Base-by-base conservation (phyloP, 2,888 invertebrate species). In the Drosophila buzzatii region DNA sequence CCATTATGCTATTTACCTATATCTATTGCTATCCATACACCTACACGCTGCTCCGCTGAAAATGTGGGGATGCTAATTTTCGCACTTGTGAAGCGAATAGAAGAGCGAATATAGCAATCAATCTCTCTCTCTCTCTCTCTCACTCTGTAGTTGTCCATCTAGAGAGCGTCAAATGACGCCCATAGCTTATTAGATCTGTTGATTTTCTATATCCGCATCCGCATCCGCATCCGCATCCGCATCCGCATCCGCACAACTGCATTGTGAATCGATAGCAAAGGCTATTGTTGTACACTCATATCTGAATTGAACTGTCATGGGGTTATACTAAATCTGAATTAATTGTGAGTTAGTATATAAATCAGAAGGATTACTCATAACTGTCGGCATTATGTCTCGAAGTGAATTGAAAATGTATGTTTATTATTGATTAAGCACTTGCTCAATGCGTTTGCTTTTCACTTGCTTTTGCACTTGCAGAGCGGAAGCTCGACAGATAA, bases 41-140 rank as follows among this genome's bases (percentile, higher is more conserved):
- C 49, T 12, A 39, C 58, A 12, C 23, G 16, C 47, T 5, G n/a
- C 7, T 7, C 51, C 37, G 67, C 66, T 65, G 12, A 67, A 58
- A 59, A 35, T 39, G 49, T 20, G 51, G 9, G 45, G 12, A 49
- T 73, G 79, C 45, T 75, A 85, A 82, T 84, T 86, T 76, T 86
- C 82, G 44, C 87, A 86, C 81, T 35, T 72, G 35, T 67, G 66
- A 79, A 71, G 82, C 47, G 79, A 86, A 35, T 5, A n/a, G 27
- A 27, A 27, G 37, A 3, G 14, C 37, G 35, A 14, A 1, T 16
- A 9, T 27, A 27, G 27, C 27, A 27, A 27, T 4, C 6, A 0
- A 9, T 8, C 7, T 18, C 14, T 16, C 23, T 5, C 14, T 33
- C 14, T 23, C 23, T 9, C 37, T 23, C 0, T 39, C 53, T 27